Evolutionary conservation across 2,113 vertebrate species (phyloP), one percentile per base, ranked within the genome.

Genomic region (Pica pica): DNA sequence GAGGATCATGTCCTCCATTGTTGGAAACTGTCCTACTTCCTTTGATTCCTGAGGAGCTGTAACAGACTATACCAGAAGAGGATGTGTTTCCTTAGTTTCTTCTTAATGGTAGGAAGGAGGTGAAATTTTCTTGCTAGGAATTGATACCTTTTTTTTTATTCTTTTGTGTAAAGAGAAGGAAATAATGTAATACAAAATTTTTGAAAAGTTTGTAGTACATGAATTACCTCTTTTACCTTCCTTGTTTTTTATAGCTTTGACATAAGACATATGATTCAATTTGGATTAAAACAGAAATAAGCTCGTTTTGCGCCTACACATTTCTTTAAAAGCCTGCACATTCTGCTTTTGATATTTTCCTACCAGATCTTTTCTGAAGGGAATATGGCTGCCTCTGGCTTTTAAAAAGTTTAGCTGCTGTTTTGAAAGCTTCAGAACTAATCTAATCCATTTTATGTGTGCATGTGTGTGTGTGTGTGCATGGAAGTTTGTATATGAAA

Each of bases 251-350:
- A 80, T 89, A 57, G 82, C 86, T 93, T 83, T 83, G 92, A 91
- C 94, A 95, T 41, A 89, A 95, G 93, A 81, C 92, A 93, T 95
- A 96, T 82, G 88, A 95, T 94, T 86, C 93, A 93, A 73, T 92
- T 85, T 94, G 71, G 83, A 93, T 89, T 95, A 93, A 50, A 95
- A 53, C 93, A 94, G 93, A 95, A 94, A 95, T 94, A 87, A 81
- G 85, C 77, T 90, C 63, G 10, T 75, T 95, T 94, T 47, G 70
- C 90, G 96, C 93, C 93, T 88, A 94, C 83, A 89, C 79, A 86
- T 83, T 95, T 89, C 83, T 61, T 89, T 84, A 83, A 87, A 86
- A 90, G 74, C 70, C 86, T 85, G 59, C 26, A 63, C 56, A 68
- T 94, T 92, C 64, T 63, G 22, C 70, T 69, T 95, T 67, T 90